Evolutionary conservation across 1,140 invertebrate genomes (phyloP).

Genomic region (Steinernema feltiae): DNA sequence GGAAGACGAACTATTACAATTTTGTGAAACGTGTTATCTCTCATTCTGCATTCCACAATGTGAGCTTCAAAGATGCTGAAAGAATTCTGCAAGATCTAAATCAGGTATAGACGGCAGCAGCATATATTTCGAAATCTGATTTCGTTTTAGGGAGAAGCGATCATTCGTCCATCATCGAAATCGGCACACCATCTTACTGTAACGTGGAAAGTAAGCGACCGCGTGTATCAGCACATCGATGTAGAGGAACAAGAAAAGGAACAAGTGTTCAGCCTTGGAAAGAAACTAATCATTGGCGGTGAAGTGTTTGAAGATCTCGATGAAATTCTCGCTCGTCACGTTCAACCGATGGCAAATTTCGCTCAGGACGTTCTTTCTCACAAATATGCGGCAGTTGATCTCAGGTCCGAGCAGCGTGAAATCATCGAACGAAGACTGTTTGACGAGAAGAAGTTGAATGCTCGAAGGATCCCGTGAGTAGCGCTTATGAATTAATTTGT

Average conservation of each 20-base stretch:
- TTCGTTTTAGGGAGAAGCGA: conserved; percentile 77
- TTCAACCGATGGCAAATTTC: conserved; percentile 88
- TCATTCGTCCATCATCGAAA: conserved; percentile 79
- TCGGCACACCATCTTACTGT: conserved; percentile 90
- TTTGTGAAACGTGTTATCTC: conserved; percentile 87
- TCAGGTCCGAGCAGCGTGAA: conserved; percentile 62
- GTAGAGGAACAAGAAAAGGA: conserved; percentile 82
- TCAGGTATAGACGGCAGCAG: conserved; percentile 37
- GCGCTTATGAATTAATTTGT: conserved; percentile 71
- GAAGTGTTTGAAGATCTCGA: conserved; percentile 92
- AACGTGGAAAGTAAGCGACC: conserved; percentile 61
- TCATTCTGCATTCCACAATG: conserved; percentile 94
- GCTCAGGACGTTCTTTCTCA: conserved; percentile 82
- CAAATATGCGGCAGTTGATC: conserved; percentile 89
- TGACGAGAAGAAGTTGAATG: conserved; percentile 66
- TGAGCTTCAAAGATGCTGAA: conserved; percentile 83
- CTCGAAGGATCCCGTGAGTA: conserved; percentile 92
- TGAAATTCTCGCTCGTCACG: conserved; percentile 92
- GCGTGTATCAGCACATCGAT: background rate
- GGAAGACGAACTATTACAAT: conserved; percentile 19
- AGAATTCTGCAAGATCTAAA: conserved; percentile 83
- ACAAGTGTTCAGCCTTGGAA: conserved; percentile 88
- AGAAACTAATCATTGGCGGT: conserved; percentile 64
- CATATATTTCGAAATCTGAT: background rate
- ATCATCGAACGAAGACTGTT: background rate